phyloP scores from a whole-genome alignment of 1,140 invertebrate species.

The Tetragnatha versicolor region DNA sequence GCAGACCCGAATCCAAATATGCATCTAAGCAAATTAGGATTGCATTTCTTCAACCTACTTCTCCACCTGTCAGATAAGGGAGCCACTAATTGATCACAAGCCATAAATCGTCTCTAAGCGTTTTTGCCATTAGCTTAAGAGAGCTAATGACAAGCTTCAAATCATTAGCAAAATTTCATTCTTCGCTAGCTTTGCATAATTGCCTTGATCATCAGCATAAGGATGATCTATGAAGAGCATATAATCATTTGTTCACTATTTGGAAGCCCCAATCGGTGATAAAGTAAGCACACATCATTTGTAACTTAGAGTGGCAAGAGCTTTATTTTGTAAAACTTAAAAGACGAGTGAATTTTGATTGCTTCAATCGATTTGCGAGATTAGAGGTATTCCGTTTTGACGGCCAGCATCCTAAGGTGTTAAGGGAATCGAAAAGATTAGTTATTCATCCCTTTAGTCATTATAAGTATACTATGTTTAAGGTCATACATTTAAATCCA shows the following conservation, averaged over 20 bases:
- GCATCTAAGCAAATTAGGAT: conserved; percentile 21
- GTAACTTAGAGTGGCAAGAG: neutral
- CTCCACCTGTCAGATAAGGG: conserved; percentile 34
- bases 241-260: conserved; percentile 35
- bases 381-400: no score
- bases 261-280: conserved; percentile 13
- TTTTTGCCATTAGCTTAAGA: conserved; percentile 47
- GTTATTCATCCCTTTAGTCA: no score
- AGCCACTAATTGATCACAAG: conserved; percentile 16
- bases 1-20: no score
- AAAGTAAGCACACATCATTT: conserved; percentile 11
- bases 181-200: conserved; percentile 52
- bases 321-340: conserved; percentile 22
- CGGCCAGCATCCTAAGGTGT: no score
- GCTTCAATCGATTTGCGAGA: conserved; percentile 9
- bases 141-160: conserved; percentile 30
- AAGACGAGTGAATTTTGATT: neutral
- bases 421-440: no score
- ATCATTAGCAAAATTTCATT: conserved; percentile 51
- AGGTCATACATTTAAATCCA: no score
- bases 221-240: conserved; percentile 47
- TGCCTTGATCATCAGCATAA: conserved; percentile 46
- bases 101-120: conserved; percentile 49
- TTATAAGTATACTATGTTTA: no score
- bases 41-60: conserved; percentile 29